Conservation (phyloP, 1,140 invertebrate species). For the Leptinotarsa texana region DNA sequence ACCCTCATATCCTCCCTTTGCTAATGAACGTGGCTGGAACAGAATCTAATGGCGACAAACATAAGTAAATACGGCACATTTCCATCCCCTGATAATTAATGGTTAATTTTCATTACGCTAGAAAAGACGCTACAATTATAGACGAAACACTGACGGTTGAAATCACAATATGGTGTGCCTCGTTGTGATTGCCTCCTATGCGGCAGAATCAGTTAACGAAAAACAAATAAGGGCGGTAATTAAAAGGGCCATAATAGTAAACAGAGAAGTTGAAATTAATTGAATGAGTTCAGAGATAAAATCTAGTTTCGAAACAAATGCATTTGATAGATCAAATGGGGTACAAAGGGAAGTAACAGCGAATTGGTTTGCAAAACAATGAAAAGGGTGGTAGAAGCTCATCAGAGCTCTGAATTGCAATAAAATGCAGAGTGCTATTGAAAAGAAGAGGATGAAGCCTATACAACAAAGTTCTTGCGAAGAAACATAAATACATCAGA, state of each 20-base stretch:
- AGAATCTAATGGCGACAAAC: constrained; percentile 13
- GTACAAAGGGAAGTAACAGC: too few relatives aligned
- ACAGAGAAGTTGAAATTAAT: not conserved
- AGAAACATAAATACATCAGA: too few relatives aligned
- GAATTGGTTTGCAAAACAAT: too few relatives aligned
- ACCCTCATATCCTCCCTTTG: not conserved
- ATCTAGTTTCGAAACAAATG: not conserved
- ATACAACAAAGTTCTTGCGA: too few relatives aligned
- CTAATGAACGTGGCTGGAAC: not conserved
- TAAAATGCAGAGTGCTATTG: too few relatives aligned
- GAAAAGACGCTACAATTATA: constrained; percentile 16
- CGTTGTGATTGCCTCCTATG: not conserved
- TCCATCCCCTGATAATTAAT: constrained; percentile 30
- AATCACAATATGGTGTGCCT: not conserved
- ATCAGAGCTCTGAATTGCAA: too few relatives aligned
- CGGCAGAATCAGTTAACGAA: not conserved
- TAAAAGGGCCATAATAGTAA: not conserved
- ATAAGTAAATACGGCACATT: constrained; percentile 25
- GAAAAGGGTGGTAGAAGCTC: too few relatives aligned
- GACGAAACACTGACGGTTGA: not conserved
- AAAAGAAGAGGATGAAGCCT: too few relatives aligned
- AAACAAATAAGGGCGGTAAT: constrained; percentile 2
- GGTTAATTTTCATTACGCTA: constrained; percentile 32
- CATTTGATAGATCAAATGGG: too few relatives aligned
- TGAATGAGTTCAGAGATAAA: not conserved